phyloP scores from a whole-genome alignment of 2,113 vertebrate genomes.

The Halichoerus grypus region DNA sequence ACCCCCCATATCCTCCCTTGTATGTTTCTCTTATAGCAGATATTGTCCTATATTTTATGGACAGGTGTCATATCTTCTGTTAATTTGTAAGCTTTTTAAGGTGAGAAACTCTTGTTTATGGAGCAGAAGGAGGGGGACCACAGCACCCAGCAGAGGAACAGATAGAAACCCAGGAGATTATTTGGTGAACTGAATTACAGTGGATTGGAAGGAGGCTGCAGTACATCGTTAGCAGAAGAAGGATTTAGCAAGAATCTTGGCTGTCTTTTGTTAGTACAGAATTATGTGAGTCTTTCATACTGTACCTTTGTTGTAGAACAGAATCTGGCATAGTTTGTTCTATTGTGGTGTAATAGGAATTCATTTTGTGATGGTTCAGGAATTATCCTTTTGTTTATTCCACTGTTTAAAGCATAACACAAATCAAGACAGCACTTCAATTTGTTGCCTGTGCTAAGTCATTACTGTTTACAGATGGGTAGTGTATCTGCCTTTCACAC shows the following conservation, averaged over 20 bases:
- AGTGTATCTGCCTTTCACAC: constrained; percentile 44
- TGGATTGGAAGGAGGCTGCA: not conserved
- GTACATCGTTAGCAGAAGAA: not conserved
- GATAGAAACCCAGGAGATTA: constrained; percentile 2
- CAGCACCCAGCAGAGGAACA: not conserved
- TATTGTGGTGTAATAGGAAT: constrained; percentile 25
- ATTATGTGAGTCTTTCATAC: constrained; percentile 9
- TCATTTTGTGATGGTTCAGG: constrained; percentile 60
- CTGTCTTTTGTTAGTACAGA: constrained; percentile 34
- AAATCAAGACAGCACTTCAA: constrained; percentile 53
- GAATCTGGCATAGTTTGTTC: not conserved
- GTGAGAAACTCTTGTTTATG: not conserved
- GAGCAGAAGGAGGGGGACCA: too few relatives aligned
- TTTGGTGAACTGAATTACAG: constrained; percentile 24
- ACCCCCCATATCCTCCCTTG: not conserved
- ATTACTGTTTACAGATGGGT: constrained; percentile 66
- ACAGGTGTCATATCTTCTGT: not conserved
- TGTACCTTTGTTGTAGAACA: constrained; percentile 63
- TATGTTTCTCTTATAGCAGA: not conserved
- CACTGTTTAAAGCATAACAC: constrained; percentile 59
- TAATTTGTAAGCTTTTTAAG: constrained; percentile 38
- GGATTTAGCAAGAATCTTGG: constrained; percentile 13
- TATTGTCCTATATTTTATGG: not conserved
- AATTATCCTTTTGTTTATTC: constrained; percentile 60
- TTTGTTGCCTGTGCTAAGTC: constrained; percentile 56